Percentiles rank a stretch among this genome's conserved stretches.
Evolutionary conservation across 2,888 invertebrate genomes (phyloP).

Genomic region (Agriopis leucophaearia): DNA sequence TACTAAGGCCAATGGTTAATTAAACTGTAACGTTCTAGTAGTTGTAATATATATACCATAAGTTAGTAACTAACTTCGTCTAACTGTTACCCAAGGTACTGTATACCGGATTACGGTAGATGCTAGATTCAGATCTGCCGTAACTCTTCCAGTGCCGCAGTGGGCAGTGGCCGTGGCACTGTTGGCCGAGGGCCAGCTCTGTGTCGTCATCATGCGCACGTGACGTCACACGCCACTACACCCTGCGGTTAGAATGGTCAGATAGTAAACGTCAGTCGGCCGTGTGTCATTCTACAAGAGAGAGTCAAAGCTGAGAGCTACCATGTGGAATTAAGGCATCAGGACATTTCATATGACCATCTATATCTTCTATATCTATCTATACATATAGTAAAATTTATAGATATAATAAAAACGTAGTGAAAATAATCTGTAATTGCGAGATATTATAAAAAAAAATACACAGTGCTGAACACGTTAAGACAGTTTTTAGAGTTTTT

Average conservation of each 20-base stretch:
- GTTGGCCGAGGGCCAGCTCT: conserved; percentile 56
- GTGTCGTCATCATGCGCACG: conserved; percentile 53
- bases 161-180: conserved; percentile 52
- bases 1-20: too few species aligned
- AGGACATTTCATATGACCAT: not conserved
- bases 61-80: too few species aligned
- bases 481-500: too few species aligned
- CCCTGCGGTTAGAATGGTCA: conserved; percentile 1
- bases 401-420: too few species aligned
- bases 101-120: not conserved
- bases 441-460: too few species aligned
- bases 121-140: not conserved
- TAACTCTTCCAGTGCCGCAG: conserved; percentile 10
- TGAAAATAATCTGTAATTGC: too few species aligned
- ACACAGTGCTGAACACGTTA: too few species aligned
- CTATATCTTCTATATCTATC: too few species aligned
- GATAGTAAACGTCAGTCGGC: conserved; percentile 1
- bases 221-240: conserved; percentile 35
- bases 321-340: not conserved
- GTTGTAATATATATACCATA: too few species aligned
- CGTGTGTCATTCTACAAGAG: not conserved
- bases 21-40: too few species aligned
- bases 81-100: not conserved
- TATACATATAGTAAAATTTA: too few species aligned
- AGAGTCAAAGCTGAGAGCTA: not conserved